Percentiles rank a stretch among this genome's conserved stretches.
phyloP scores from a whole-genome alignment of 2,113 vertebrate species.

The Saccopteryx leptura region DNA sequence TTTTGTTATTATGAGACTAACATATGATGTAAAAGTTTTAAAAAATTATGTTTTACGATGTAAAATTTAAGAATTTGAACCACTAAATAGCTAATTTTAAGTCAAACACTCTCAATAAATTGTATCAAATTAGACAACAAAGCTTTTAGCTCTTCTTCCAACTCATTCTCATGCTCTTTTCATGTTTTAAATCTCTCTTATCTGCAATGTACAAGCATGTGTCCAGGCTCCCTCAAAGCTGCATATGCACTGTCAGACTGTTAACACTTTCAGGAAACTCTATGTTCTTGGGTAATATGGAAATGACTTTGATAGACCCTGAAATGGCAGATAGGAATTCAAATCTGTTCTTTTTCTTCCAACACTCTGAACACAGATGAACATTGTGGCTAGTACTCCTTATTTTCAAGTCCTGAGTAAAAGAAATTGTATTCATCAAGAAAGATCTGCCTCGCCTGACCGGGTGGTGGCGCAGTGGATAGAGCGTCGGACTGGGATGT shows the following conservation, averaged over 20 bases:
- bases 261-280: slow-evolving; percentile 18
- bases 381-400: neutral
- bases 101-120: neutral
- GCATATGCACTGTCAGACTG: neutral
- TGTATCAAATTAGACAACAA: neutral
- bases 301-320: neutral
- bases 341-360: slow-evolving; percentile 48
- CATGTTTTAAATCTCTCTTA: slow-evolving; percentile 3
- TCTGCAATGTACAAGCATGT: neutral
- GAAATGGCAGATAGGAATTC: neutral
- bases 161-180: neutral
- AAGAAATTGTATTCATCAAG: slow-evolving; percentile 75
- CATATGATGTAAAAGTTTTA: neutral
- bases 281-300: neutral
- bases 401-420: slow-evolving; percentile 75
- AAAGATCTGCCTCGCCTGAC: slow-evolving; percentile 63
- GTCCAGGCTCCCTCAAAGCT: neutral
- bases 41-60: neutral
- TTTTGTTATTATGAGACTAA: slow-evolving; percentile 36
- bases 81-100: slow-evolving; percentile 49
- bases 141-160: neutral
- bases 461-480: no score
- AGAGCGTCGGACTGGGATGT: no score
- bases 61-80: neutral
- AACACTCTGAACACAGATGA: neutral